Percentiles rank a stretch among this genome's conserved stretches.
phyloP scores from a whole-genome alignment of 2,888 invertebrate genomes.

The Chromoteleia sp. region DNA sequence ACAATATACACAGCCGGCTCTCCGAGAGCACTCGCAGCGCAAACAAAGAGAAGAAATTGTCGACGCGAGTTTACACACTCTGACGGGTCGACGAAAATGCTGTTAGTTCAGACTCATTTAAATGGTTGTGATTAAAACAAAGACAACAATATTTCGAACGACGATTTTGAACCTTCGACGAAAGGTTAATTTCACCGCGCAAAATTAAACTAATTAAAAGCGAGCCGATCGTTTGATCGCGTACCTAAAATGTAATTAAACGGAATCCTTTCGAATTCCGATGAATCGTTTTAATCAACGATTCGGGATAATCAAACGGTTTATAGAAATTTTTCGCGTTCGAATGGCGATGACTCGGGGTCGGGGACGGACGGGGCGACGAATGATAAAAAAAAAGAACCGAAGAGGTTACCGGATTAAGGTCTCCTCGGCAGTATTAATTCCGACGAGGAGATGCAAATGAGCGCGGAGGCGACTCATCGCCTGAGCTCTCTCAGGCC shows the following conservation, averaged over 20 bases:
- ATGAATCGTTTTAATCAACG: constrained; percentile 55
- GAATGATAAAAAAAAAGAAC: constrained; percentile 16
- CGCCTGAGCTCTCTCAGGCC: no score
- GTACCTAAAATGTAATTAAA: constrained; percentile 38
- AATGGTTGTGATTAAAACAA: constrained; percentile 15
- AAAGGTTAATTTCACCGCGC: neutral
- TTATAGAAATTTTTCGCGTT: constrained; percentile 41
- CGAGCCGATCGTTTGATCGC: constrained; percentile 24
- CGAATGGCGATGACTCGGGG: neutral
- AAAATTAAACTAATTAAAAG: constrained; percentile 33
- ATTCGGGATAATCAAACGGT: constrained; percentile 38
- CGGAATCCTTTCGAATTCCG: constrained; percentile 30
- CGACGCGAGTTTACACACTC: constrained; percentile 8
- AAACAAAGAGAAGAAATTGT: constrained; percentile 30
- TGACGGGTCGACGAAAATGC: constrained; percentile 11
- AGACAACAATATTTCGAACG: neutral
- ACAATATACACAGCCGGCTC: constrained; percentile 11
- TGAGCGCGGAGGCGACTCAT: constrained; percentile 54
- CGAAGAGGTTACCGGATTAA: constrained; percentile 35
- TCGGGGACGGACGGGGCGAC: neutral
- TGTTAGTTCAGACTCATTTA: constrained; percentile 18
- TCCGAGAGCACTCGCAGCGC: constrained; percentile 3
- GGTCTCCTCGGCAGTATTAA: constrained; percentile 53
- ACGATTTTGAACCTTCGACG: no score
- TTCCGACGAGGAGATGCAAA: constrained; percentile 66